Percentiles rank a stretch among this genome's conserved stretches.
phyloP scores from a whole-genome alignment of 1,140 invertebrate species.

The Capitella teleta region DNA sequence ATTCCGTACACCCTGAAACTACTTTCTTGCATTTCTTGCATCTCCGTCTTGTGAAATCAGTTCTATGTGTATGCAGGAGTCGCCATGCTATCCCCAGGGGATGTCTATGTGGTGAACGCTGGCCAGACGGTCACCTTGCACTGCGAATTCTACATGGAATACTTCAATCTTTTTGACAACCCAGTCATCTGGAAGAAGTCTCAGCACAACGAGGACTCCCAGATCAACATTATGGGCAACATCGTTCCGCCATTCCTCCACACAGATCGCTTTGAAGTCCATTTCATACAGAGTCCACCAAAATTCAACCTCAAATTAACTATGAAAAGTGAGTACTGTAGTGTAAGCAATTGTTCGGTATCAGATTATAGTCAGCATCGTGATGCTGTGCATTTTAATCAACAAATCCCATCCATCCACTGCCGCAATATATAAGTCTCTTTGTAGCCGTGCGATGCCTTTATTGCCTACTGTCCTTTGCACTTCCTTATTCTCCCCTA shows the following conservation, averaged over 20 bases:
- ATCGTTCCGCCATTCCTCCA: slow-evolving; percentile 9
- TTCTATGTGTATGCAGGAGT: too few relatives aligned
- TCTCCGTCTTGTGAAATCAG: too few relatives aligned
- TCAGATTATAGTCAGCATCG: too few relatives aligned
- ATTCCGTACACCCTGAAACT: too few relatives aligned
- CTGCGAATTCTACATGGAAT: slow-evolving; percentile 10
- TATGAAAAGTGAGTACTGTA: slow-evolving; percentile 8
- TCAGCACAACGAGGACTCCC: slow-evolving; percentile 8
- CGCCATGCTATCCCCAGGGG: slow-evolving; percentile 7
- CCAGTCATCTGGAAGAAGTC: slow-evolving; percentile 12
- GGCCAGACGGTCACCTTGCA: slow-evolving; percentile 8
- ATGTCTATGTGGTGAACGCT: slow-evolving; percentile 8
- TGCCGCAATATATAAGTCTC: too few relatives aligned
- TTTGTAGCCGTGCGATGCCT: too few relatives aligned
- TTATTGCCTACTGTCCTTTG: too few relatives aligned
- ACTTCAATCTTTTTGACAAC: slow-evolving; percentile 10
- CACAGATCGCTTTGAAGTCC: slow-evolving; percentile 8
- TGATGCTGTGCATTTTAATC: too few relatives aligned
- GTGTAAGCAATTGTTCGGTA: too few relatives aligned
- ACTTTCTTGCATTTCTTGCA: too few relatives aligned
- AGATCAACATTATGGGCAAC: slow-evolving; percentile 14
- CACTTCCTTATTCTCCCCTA: too few relatives aligned
- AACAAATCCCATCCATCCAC: too few relatives aligned
- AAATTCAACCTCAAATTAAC: slow-evolving; percentile 6
- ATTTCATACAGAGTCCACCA: slow-evolving; percentile 1